Percentiles rank a stretch among this genome's conserved stretches.
phyloP scores from a whole-genome alignment of 2,888 invertebrate genomes.

The Habrosyne pyritoides region DNA sequence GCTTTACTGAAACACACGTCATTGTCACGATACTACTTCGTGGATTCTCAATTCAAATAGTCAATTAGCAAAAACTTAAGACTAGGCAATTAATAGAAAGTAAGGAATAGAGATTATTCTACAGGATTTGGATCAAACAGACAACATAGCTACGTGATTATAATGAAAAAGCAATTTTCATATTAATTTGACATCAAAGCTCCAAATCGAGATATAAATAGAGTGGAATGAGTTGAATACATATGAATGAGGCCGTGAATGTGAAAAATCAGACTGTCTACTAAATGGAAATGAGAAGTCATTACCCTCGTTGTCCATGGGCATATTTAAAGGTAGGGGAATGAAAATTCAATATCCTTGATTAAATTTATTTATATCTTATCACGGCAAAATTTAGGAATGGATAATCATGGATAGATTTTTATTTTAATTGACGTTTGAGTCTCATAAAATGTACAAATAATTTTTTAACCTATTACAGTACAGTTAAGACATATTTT shows the following conservation, averaged over 20 bases:
- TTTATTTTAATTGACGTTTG: too few species aligned
- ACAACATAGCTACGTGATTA: neutral
- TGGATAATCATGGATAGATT: too few species aligned
- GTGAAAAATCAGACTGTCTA: slow-evolving; percentile 1
- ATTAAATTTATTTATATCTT: too few species aligned
- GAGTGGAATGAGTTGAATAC: neutral
- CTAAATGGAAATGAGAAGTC: neutral
- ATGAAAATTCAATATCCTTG: neutral
- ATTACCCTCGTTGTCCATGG: neutral
- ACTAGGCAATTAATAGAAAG: neutral
- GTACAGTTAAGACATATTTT: too few species aligned
- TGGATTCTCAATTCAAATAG: too few species aligned
- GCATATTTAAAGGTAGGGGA: neutral
- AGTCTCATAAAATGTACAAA: too few species aligned
- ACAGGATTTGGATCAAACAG: neutral
- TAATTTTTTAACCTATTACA: too few species aligned
- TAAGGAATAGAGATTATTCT: neutral
- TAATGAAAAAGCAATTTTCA: slow-evolving; percentile 1
- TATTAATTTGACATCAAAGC: slow-evolving; percentile 1
- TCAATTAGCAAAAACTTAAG: too few species aligned
- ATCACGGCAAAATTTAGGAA: too few species aligned
- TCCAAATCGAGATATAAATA: neutral
- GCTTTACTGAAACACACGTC: too few species aligned
- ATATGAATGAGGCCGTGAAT: slow-evolving; percentile 1
- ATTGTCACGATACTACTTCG: too few species aligned